Percentiles rank a stretch among this genome's conserved stretches.
phyloP scores from a whole-genome alignment of 2,888 invertebrate genomes.

The Drosophila meridiana region DNA sequence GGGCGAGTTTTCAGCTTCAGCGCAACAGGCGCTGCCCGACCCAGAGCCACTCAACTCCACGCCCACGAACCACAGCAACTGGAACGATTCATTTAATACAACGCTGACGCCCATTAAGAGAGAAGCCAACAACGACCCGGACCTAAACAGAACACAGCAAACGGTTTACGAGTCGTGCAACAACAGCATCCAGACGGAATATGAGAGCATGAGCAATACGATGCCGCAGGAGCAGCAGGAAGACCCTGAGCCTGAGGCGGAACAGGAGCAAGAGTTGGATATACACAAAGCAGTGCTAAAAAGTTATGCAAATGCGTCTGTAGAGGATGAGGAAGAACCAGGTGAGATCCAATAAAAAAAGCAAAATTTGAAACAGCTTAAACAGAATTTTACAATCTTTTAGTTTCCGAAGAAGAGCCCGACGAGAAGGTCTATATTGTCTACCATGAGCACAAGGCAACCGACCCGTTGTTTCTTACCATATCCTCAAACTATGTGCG shows the following conservation, averaged over 20 bases:
- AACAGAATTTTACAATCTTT: not conserved
- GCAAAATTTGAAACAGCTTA: not conserved
- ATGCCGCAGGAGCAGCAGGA: slow-evolving; percentile 5
- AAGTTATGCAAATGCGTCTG: slow-evolving; percentile 57
- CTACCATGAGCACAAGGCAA: slow-evolving; percentile 67
- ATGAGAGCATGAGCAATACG: slow-evolving; percentile 57
- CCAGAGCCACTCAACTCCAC: slow-evolving; percentile 63
- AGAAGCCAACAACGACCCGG: slow-evolving; percentile 3
- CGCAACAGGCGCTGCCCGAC: not conserved
- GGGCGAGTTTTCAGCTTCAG: slow-evolving; percentile 60
- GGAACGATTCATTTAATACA: slow-evolving; percentile 21
- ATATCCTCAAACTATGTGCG: slow-evolving; percentile 86
- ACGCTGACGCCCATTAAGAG: slow-evolving; percentile 59
- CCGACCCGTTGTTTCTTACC: slow-evolving; percentile 85
- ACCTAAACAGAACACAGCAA: slow-evolving; percentile 31
- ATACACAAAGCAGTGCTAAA: slow-evolving; percentile 68
- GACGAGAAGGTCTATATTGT: slow-evolving; percentile 84
- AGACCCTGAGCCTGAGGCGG: slow-evolving; percentile 6
- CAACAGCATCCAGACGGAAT: slow-evolving; percentile 56
- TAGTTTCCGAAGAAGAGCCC: slow-evolving; percentile 84
- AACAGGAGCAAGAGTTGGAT: slow-evolving; percentile 36
- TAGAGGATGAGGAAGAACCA: slow-evolving; percentile 49
- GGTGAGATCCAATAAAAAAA: slow-evolving; percentile 15
- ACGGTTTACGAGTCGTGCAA: slow-evolving; percentile 56
- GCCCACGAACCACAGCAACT: slow-evolving; percentile 58